These are phyloP conservation scores for Anthophora plumipes DNA, from an alignment of 2,888 invertebrate species.

Conservation along the genomic window DNA sequence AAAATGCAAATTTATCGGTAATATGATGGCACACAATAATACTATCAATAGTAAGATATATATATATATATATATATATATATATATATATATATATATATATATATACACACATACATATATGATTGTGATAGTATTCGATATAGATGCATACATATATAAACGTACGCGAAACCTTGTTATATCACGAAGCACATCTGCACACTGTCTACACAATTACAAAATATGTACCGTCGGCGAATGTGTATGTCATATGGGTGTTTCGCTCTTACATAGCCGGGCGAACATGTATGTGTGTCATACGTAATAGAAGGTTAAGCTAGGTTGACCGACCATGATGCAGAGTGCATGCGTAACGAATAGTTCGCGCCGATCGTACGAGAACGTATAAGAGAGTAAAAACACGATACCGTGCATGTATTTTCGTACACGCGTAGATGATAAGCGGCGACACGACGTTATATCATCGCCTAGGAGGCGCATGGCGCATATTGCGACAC, in stretches of 20 bases:
- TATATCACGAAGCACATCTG: slow-evolving; percentile 37
- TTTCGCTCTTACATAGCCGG: background rate
- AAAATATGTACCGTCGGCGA: background rate
- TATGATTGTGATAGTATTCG: background rate
- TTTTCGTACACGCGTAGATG: slow-evolving; percentile 38
- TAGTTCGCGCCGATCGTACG: slow-evolving; percentile 45
- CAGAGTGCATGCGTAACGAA: slow-evolving; percentile 68
- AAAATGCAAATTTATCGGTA: slow-evolving; percentile 21
- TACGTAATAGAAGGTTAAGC: slow-evolving; percentile 59
- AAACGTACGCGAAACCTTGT: slow-evolving; percentile 33
- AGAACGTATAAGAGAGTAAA: slow-evolving; percentile 25
- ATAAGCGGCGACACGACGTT: slow-evolving; percentile 67
- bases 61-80: no score
- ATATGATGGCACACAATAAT: slow-evolving; percentile 22
- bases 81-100: background rate
- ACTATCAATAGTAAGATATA: slow-evolving; percentile 13
- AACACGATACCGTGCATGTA: slow-evolving; percentile 33
- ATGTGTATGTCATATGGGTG: background rate
- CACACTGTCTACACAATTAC: slow-evolving; percentile 13
- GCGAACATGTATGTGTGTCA: background rate
- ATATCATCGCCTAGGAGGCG: slow-evolving; percentile 67
- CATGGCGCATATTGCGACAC: slow-evolving; percentile 52
- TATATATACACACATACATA: slow-evolving; percentile 6
- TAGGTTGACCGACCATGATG: slow-evolving; percentile 58
- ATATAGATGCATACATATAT: background rate